Conservation (phyloP, 1,140 invertebrate species). For the Zaprionus capensis region DNA sequence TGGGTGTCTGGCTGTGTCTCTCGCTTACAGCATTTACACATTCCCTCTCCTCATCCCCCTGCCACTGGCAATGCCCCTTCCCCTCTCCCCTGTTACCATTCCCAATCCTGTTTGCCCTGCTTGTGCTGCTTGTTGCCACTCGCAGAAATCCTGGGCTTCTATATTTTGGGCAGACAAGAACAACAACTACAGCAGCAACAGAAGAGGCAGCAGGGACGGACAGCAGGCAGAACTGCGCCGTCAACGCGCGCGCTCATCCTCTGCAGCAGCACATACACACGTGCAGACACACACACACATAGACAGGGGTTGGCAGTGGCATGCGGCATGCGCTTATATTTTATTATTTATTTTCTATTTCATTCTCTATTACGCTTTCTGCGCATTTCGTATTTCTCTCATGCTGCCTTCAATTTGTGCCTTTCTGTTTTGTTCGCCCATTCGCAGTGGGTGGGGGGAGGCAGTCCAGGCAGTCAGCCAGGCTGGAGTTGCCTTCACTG, state of each 20-base stretch:
- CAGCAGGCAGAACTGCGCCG: constrained; percentile 10
- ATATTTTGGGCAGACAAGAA: constrained; percentile 63
- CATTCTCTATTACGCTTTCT: constrained; percentile 67
- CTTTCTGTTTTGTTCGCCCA: constrained; percentile 62
- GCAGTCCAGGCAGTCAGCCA: constrained; percentile 5
- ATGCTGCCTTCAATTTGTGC: constrained; percentile 21
- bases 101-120: constrained; percentile 4
- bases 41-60: constrained; percentile 21
- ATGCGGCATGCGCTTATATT: constrained; percentile 61
- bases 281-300: neutral
- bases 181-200: constrained; percentile 11
- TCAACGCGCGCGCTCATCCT: constrained; percentile 27
- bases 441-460: constrained; percentile 42
- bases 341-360: constrained; percentile 80
- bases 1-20: constrained; percentile 55
- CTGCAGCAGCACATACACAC: neutral
- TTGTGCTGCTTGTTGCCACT: constrained; percentile 55
- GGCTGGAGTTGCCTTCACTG: neutral
- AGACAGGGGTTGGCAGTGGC: constrained; percentile 63
- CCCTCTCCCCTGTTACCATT: neutral
- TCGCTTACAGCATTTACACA: constrained; percentile 67
- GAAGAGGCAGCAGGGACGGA: constrained; percentile 22
- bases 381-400: constrained; percentile 36
- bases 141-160: constrained; percentile 65
- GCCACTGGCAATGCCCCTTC: constrained; percentile 4